Percentiles rank a stretch among this genome's conserved stretches.
Conservation (phyloP, 2,113 vertebrate genomes). For the Anguilla rostrata region DNA sequence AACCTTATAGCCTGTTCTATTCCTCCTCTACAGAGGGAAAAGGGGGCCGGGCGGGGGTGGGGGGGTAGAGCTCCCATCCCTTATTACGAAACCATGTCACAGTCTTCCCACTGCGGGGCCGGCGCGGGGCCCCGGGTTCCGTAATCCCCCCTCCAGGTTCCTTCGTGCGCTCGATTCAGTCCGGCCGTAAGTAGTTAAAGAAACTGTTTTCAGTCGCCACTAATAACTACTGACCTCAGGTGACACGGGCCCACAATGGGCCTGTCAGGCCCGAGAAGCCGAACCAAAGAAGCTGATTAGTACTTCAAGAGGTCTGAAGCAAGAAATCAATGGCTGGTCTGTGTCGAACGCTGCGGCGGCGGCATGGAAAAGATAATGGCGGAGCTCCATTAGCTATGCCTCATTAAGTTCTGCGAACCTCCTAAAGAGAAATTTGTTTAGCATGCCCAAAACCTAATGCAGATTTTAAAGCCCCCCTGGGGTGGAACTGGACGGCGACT, state of each 20-base stretch:
- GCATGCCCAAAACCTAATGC: constrained; percentile 76
- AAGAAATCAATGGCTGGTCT: constrained; percentile 87
- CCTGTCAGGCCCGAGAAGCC: constrained; percentile 85
- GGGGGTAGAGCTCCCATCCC: constrained; percentile 71
- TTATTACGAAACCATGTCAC: constrained; percentile 97
- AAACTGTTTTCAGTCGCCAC: constrained; percentile 91
- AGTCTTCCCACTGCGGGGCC: constrained; percentile 78
- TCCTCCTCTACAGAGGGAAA: neutral
- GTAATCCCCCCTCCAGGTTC: constrained; percentile 88
- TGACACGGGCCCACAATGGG: constrained; percentile 89
- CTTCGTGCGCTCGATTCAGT: constrained; percentile 86
- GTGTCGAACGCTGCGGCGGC: constrained; percentile 67
- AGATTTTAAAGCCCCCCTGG: constrained; percentile 70
- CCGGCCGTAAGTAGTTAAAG: constrained; percentile 86
- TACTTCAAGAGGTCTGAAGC: constrained; percentile 88
- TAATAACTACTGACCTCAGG: constrained; percentile 98
- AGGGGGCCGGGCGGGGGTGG: neutral
- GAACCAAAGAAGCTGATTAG: constrained; percentile 92
- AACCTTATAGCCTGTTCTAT: constrained; percentile 4
- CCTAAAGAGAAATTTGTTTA: constrained; percentile 90
- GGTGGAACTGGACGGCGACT: constrained; percentile 66
- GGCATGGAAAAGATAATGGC: constrained; percentile 72
- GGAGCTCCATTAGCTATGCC: constrained; percentile 89
- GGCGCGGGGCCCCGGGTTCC: constrained; percentile 80
- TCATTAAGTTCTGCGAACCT: constrained; percentile 91